Base-by-base conservation (phyloP, 2,113 vertebrate genomes). In the Tympanuchus pallidicinctus region DNA sequence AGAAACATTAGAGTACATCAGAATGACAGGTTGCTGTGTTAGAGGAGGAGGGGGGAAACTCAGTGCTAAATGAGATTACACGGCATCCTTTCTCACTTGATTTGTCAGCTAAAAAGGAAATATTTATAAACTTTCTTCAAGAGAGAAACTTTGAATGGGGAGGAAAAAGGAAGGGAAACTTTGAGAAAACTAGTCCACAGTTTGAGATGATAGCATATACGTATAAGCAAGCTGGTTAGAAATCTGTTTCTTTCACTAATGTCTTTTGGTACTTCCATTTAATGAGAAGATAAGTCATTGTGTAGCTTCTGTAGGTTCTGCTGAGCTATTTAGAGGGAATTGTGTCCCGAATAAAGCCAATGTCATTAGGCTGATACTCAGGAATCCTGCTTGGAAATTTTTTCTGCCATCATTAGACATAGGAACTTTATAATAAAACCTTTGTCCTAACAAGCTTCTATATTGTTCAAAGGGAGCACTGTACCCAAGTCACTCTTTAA, bases 401-500 rank as follows among this genome's bases (percentile, higher is more conserved):
- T 66, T 60, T 66, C 24, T 83, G 34, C 47, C 8, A 3, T 34
- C 8, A 5, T 43, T 67, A 69, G 10, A 47, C 34, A 9, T 79
- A 52, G 10, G n/a, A 78, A 72, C 17, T 34, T 72, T 8, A 17
- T 57, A 4, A 22, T 30, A n/a, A 54, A 2, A 10, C 13, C n/a
- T 64, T 64, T 36, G 3, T 2, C n/a, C 16, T 65, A 36, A 32
- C 0, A 6, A 21, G 13, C 27, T 61, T 69, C 24, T 63, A 0
- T 52, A 24, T 79, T 87, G 34, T 54, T 70, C 42, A 65, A 71
- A 82, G 27, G 32, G 45, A 88, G 12, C 10, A 32, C 11, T 6
- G 11, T 28, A 3, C 15, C 80, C 10, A 34, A 12, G 12, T 70
- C 84, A 28, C 2, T 21, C 20, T 87, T 75, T 8, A 25, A 3